phyloP scores from a whole-genome alignment of 2,797 vertebrate genomes.

The Notamacropus eugenii region DNA sequence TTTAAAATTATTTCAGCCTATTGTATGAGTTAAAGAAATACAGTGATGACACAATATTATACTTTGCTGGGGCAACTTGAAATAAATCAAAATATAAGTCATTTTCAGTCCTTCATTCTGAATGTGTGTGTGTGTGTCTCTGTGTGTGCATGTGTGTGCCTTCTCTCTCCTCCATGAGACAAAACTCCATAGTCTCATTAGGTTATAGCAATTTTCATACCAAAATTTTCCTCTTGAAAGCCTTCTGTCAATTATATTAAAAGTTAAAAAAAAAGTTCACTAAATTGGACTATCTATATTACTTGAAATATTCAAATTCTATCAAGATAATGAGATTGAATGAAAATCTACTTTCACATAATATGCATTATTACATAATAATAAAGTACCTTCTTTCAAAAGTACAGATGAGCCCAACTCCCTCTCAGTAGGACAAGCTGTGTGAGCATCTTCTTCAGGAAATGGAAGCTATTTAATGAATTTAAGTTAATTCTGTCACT shows the following conservation, averaged over 20 bases:
- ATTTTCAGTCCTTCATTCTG: conserved; percentile 44
- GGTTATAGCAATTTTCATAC: conserved; percentile 62
- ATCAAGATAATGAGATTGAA: conserved; percentile 41
- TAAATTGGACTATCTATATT: conserved; percentile 56
- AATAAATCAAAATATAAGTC: conserved; percentile 60
- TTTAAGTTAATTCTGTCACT: background rate
- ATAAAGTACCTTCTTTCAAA: background rate
- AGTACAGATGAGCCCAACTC: background rate
- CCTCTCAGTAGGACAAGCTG: background rate
- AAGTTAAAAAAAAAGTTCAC: conserved; percentile 46
- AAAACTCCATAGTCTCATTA: conserved; percentile 60
- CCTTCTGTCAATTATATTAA: conserved; percentile 50
- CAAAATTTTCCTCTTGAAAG: conserved; percentile 60
- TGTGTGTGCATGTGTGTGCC: background rate
- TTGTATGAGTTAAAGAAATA: conserved; percentile 57
- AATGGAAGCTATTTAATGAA: background rate
- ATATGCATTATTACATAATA: background rate
- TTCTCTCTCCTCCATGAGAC: conserved; percentile 57
- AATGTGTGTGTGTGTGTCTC: background rate
- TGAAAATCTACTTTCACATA: conserved; percentile 50
- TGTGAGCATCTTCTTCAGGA: background rate
- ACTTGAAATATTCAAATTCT: conserved; percentile 52
- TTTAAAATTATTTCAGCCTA: conserved; percentile 35
- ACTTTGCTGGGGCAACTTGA: conserved; percentile 55
- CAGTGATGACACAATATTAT: conserved; percentile 34